phyloP scores from a whole-genome alignment of 2,888 invertebrate species.

The Zhengitettix transpicula region DNA sequence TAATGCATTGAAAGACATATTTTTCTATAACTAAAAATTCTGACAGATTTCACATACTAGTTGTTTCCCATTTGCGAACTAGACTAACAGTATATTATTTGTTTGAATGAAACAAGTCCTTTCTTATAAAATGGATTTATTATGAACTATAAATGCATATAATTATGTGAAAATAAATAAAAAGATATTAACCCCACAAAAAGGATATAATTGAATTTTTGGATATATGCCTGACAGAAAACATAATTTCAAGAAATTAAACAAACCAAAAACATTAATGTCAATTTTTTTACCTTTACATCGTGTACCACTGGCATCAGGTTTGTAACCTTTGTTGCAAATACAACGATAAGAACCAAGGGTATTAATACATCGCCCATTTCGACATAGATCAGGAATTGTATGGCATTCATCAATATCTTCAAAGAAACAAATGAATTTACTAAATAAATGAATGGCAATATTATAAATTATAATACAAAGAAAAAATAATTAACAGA shows the following conservation, averaged over 20 bases:
- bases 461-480: too few relatives aligned
- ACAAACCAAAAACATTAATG: not conserved
- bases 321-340: constrained; percentile 58
- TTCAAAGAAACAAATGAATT: constrained; percentile 10
- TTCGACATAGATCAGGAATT: constrained; percentile 59
- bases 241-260: not conserved
- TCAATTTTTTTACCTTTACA: constrained; percentile 41
- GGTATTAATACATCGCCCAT: constrained; percentile 70
- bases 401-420: constrained; percentile 76
- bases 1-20: too few relatives aligned
- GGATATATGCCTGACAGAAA: not conserved
- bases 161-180: not conserved
- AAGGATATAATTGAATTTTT: not conserved
- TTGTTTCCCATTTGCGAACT: too few relatives aligned
- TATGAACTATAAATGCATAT: not conserved
- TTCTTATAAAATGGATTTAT: too few relatives aligned
- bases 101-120: too few relatives aligned
- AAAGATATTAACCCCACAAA: not conserved
- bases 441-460: too few relatives aligned
- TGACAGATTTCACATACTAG: too few relatives aligned
- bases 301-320: constrained; percentile 46
- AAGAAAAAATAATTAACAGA: too few relatives aligned
- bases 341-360: constrained; percentile 70
- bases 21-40: too few relatives aligned
- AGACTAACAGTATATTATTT: too few relatives aligned